Conservation (phyloP, 2,888 invertebrate species). For the Polydrusus pterygomalis region DNA sequence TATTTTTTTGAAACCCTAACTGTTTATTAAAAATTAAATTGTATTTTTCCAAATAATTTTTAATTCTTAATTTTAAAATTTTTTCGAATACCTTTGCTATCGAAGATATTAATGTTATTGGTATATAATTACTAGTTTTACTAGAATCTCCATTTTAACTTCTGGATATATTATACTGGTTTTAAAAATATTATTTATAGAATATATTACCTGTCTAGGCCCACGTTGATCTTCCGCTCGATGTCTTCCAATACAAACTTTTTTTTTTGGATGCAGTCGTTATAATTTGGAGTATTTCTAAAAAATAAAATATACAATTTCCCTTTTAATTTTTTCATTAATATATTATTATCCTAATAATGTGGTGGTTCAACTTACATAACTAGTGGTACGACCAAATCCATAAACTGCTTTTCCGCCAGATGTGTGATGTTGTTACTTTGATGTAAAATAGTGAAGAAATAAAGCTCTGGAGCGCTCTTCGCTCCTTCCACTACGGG, state of each 20-base stretch:
- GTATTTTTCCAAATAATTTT: too few species aligned
- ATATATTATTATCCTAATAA: too few species aligned
- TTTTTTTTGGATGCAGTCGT: constrained; percentile 92
- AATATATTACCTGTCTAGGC: constrained; percentile 78
- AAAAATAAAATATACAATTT: constrained; percentile 7
- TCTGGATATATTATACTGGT: too few species aligned
- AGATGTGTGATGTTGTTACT: constrained; percentile 95
- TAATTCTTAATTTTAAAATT: too few species aligned
- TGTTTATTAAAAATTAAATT: too few species aligned
- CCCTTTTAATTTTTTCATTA: too few species aligned
- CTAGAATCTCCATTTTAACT: too few species aligned
- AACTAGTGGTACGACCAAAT: constrained; percentile 90
- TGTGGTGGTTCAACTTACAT: constrained; percentile 79
- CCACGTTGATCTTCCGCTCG: constrained; percentile 93
- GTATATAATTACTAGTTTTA: too few species aligned
- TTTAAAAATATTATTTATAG: too few species aligned
- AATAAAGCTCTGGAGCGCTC: constrained; percentile 89
- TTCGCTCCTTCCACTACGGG: constrained; percentile 91
- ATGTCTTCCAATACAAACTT: constrained; percentile 89
- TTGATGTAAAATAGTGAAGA: constrained; percentile 94
- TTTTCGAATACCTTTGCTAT: too few species aligned
- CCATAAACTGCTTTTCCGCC: constrained; percentile 94
- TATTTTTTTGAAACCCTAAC: too few species aligned
- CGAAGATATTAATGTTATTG: too few species aligned
- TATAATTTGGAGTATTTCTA: constrained; percentile 91